phyloP scores from a whole-genome alignment of 2,797 vertebrate species.

The Danio albolineatus region DNA sequence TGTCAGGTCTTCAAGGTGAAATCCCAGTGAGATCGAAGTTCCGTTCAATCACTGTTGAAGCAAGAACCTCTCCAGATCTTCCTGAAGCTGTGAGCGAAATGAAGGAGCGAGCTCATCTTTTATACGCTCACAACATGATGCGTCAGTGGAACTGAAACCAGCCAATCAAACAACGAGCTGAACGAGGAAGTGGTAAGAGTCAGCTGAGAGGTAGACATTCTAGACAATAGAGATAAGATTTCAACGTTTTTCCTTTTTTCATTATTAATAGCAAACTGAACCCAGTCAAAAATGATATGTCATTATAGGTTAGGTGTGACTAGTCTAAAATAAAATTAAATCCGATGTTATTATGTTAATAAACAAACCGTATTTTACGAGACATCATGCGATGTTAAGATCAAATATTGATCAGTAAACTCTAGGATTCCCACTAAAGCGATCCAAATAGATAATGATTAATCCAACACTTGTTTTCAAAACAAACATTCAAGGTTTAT shows the following conservation, averaged over 20 bases:
- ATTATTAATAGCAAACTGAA: not conserved
- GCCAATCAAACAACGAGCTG: constrained; percentile 46
- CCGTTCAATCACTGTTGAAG: constrained; percentile 86
- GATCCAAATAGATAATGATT: not conserved
- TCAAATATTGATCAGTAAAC: not conserved
- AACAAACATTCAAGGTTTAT: not conserved
- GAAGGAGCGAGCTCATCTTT: rapidly evolving
- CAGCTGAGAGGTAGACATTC: constrained; percentile 1
- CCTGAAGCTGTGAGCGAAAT: constrained; percentile 13
- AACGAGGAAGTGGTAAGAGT: not conserved
- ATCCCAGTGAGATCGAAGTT: constrained; percentile 59
- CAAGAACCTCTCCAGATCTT: constrained; percentile 69
- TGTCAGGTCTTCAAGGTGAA: not conserved
- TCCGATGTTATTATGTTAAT: not conserved
- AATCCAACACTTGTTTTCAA: not conserved
- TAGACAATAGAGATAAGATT: not conserved
- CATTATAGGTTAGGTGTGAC: not conserved
- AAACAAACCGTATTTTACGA: not conserved
- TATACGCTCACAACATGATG: constrained; percentile 57
- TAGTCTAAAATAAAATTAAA: not conserved
- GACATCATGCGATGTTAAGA: too few species aligned
- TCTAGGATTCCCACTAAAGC: not conserved
- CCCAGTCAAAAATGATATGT: not conserved
- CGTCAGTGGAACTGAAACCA: constrained; percentile 9
- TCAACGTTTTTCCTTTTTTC: not conserved